These are phyloP conservation scores for Pachypanchax playfairii DNA, from an alignment of 2,113 vertebrate species.

Conservation along the genomic window DNA sequence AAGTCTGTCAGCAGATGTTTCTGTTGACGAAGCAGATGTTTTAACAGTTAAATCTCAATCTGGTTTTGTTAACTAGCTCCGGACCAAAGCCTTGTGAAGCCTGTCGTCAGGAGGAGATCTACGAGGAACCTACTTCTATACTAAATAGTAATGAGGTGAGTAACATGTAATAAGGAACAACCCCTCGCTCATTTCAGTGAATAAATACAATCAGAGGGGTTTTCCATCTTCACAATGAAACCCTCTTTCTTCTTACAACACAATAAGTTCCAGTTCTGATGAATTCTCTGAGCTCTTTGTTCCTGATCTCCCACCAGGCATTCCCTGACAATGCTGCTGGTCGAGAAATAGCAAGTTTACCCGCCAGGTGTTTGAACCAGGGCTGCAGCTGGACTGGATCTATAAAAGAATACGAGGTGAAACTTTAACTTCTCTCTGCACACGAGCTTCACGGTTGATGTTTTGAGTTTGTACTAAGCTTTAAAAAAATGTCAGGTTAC, in stretches of 20 bases:
- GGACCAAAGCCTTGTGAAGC: conserved; percentile 91
- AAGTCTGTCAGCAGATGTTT: conserved; percentile 1
- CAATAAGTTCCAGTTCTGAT: background rate
- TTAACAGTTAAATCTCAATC: conserved; percentile 15
- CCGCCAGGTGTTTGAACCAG: conserved; percentile 84
- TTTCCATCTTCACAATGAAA: conserved; percentile 20
- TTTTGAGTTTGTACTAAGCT: background rate
- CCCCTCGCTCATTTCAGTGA: conserved; percentile 3
- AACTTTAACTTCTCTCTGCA: background rate
- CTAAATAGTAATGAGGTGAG: conserved; percentile 80
- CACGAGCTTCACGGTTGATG: background rate
- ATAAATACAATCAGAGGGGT: conserved; percentile 5
- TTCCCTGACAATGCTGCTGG: conserved; percentile 95
- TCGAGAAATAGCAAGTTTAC: conserved; percentile 90
- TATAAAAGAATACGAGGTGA: conserved; percentile 92
- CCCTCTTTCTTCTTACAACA: conserved; percentile 11
- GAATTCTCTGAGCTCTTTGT: conserved; percentile 10
- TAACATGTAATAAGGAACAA: background rate
- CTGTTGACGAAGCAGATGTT: background rate
- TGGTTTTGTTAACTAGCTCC: conserved; percentile 73
- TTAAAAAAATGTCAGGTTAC: background rate
- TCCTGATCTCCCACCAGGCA: conserved; percentile 63
- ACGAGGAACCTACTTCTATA: conserved; percentile 88
- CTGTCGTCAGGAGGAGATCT: conserved; percentile 89
- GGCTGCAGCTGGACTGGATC: conserved; percentile 90